Percentiles rank a stretch among this genome's conserved stretches.
Conservation (phyloP, 2,797 vertebrate species). For the Pseudochromis fuscus region DNA sequence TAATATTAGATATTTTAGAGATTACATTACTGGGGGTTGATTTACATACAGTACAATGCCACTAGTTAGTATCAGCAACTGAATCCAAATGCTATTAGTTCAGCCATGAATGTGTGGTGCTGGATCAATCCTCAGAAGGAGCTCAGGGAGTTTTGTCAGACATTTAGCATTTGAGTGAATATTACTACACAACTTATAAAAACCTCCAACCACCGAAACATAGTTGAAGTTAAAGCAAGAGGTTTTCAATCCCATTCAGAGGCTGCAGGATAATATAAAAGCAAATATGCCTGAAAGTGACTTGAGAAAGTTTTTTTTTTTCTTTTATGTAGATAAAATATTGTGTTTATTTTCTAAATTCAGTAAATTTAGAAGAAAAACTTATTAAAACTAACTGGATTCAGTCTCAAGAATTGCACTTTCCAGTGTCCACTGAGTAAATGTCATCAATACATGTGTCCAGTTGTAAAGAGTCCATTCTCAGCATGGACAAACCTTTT, state of each 20-base stretch:
- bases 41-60: background rate
- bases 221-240: background rate
- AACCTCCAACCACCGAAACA: too few species aligned
- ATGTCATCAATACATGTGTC: constrained; percentile 4
- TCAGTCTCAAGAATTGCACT: constrained; percentile 42
- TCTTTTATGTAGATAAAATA: constrained; percentile 29
- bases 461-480: background rate
- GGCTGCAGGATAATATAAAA: constrained; percentile 27
- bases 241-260: constrained; percentile 20
- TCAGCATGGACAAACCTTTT: background rate
- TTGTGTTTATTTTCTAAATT: constrained; percentile 39
- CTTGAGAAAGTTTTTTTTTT: constrained; percentile 24
- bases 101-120: background rate
- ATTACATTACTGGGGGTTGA: background rate
- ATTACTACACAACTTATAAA: too few species aligned
- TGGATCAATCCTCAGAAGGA: constrained; percentile 9
- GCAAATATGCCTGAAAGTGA: constrained; percentile 29
- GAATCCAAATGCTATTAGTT: background rate
- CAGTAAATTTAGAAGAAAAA: constrained; percentile 59
- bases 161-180: too few species aligned
- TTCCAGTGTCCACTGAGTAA: constrained; percentile 26
- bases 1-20: background rate
- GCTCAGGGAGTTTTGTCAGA: background rate
- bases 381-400: constrained; percentile 25
- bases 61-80: background rate